phyloP scores from a whole-genome alignment of 37 sponge, comb jelly and placozoan genomes.

The Spongia lamella region DNA sequence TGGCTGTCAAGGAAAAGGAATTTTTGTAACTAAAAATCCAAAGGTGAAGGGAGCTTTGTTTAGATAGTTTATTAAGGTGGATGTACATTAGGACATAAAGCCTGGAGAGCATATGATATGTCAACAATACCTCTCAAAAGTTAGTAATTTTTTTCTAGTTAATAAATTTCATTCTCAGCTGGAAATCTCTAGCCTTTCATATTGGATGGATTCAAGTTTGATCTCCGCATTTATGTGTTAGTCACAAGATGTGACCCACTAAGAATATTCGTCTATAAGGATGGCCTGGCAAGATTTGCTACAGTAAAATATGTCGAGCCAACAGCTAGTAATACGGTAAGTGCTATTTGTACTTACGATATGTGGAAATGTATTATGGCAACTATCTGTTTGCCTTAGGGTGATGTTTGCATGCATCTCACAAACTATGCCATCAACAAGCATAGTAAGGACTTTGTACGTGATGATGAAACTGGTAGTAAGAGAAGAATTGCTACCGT shows the following conservation, averaged over 20 bases:
- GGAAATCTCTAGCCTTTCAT: constrained; percentile 77
- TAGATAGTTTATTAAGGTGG: not conserved
- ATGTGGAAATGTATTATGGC: not conserved
- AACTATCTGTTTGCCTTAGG: constrained; percentile 28
- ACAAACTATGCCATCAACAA: constrained; percentile 99
- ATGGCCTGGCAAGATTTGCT: constrained; percentile 93
- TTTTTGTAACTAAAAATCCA: constrained; percentile 78
- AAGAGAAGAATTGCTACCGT: constrained; percentile 90
- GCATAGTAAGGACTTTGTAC: constrained; percentile 87
- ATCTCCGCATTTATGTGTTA: constrained; percentile 93
- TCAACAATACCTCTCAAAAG: constrained; percentile 93
- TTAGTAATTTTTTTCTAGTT: constrained; percentile 11
- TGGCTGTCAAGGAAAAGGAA: constrained; percentile 96
- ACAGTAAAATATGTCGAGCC: constrained; percentile 88
- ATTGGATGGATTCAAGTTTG: constrained; percentile 96
- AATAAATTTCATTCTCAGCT: not conserved
- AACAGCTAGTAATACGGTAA: constrained; percentile 77
- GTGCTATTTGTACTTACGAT: not conserved
- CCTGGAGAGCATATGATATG: constrained; percentile 86
- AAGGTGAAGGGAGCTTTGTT: constrained; percentile 50
- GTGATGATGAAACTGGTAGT: constrained; percentile 92
- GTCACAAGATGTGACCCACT: constrained; percentile 98
- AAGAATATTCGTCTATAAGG: constrained; percentile 89
- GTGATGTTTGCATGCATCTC: constrained; percentile 91
- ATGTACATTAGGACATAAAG: constrained; percentile 65